A percentile compares a stretch with the other conserved stretches of the same genome.
Evolutionary conservation across 2,113 vertebrate genomes (phyloP).

Genomic region (Rynchops niger): DNA sequence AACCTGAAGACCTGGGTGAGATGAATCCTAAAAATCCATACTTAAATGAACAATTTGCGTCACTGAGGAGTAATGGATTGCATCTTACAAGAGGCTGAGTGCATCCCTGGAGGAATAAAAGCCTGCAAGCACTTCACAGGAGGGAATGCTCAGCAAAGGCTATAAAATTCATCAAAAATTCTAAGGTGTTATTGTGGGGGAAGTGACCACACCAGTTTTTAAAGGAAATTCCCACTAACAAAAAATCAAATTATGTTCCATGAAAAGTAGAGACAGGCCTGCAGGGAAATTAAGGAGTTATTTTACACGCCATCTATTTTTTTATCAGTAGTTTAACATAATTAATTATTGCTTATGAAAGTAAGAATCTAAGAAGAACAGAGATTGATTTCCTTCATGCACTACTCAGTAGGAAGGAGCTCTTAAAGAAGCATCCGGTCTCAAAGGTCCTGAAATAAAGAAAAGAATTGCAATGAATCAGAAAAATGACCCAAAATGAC

Average conservation of each 20-base stretch:
- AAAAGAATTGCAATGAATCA: not conserved
- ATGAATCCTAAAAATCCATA: not conserved
- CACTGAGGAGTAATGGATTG: not conserved
- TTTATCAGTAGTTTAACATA: not conserved
- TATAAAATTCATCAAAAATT: not conserved
- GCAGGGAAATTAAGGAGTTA: conserved; percentile 11
- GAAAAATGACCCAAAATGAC: not conserved
- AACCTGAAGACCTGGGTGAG: not conserved
- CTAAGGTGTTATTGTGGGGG: not conserved
- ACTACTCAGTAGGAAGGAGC: not conserved
- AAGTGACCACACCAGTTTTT: not conserved
- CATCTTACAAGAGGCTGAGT: not conserved
- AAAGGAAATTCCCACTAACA: not conserved
- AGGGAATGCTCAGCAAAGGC: not conserved
- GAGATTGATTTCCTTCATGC: not conserved
- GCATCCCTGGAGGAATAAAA: not conserved
- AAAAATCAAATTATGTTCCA: conserved; percentile 8
- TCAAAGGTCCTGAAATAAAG: not conserved
- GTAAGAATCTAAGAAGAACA: not conserved
- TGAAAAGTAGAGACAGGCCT: not conserved
- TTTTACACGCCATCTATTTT: conserved; percentile 52
- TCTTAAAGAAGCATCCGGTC: not conserved
- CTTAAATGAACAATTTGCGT: not conserved
- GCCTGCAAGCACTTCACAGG: not conserved
- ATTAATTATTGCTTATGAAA: conserved; percentile 38